Evolutionary conservation across 2,797 vertebrate genomes (phyloP), one percentile per base, ranked within the genome.

Genomic region (Aulostomus chinensis): DNA sequence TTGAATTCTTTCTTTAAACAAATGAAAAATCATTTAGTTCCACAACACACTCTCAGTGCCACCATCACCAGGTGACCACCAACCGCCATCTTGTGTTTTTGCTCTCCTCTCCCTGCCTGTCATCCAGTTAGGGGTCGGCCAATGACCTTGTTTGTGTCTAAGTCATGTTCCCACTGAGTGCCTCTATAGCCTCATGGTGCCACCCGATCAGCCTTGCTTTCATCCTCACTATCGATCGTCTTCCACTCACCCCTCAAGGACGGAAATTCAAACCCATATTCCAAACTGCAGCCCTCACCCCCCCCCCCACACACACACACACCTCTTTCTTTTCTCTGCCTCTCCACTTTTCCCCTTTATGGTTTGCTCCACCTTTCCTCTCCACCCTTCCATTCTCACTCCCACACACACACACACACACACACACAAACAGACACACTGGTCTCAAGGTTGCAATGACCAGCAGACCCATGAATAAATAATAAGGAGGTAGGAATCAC

Each of bases 391-490:
- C 31, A 25, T 54, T 42, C 35, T 10, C 18, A 35, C 43, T 29
- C 37, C 17, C 18, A 16, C 38, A 42, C 59, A 36, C 45, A 16
- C 51, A 50, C 49, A 61, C 42, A 51, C 18, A 24, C 49, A 51
- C 68, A 47, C 49, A 17, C 36, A 30, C 41, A 29, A 37, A 37
- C 41, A 41, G 54, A 38, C 65, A 33, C 20, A 17, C 56, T 7
- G 37, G 61, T 84, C 83, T 88, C 90, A 92, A 92, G 90, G 90
- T 91, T 90, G 88, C 86, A 88, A 84, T 87, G 89, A 88, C 90
- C 86, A 88, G 78, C 79, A 88, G 89, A 80, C 26, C 83, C 85
- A 91, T 92, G 89, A 92, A 92, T 92, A 90, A 92, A 90, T 92
- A 91, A 92, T 91, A 78, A 67, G 74, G 58, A 68, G 80, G 81